Conservation (phyloP, 2,797 vertebrate genomes). For the Heliangelus exortis region DNA sequence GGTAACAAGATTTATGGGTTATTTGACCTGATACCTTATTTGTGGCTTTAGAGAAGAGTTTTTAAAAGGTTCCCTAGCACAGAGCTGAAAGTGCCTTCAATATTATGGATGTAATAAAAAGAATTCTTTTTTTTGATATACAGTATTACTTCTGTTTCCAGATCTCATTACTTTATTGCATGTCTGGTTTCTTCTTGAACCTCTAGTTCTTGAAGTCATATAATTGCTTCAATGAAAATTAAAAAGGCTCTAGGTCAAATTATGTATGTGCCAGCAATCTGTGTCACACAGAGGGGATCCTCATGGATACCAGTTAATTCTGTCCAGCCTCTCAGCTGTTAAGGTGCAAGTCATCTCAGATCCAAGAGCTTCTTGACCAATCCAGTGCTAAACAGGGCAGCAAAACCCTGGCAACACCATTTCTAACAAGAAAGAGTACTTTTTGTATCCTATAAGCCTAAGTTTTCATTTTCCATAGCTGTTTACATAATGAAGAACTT, state of each 20-base stretch:
- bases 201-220: neutral
- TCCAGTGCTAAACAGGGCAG: neutral
- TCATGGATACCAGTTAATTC: neutral
- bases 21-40: neutral
- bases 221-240: neutral
- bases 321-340: neutral
- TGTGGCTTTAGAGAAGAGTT: neutral
- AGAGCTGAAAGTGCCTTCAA: neutral
- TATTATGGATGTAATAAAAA: neutral
- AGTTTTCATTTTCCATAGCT: neutral
- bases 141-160: neutral
- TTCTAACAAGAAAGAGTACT: neutral
- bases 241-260: neutral
- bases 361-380: neutral
- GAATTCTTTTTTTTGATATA: neutral
- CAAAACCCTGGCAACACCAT: neutral
- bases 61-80: neutral
- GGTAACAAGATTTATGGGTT: neutral
- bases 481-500: neutral
- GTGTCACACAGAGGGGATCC: neutral
- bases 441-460: neutral
- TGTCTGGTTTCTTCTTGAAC: neutral
- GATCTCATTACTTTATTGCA: neutral
- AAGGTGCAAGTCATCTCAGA: neutral
- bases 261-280: neutral